Evolutionary conservation across 2,888 invertebrate genomes (phyloP).

Genomic region (Cephus nigrinus): DNA sequence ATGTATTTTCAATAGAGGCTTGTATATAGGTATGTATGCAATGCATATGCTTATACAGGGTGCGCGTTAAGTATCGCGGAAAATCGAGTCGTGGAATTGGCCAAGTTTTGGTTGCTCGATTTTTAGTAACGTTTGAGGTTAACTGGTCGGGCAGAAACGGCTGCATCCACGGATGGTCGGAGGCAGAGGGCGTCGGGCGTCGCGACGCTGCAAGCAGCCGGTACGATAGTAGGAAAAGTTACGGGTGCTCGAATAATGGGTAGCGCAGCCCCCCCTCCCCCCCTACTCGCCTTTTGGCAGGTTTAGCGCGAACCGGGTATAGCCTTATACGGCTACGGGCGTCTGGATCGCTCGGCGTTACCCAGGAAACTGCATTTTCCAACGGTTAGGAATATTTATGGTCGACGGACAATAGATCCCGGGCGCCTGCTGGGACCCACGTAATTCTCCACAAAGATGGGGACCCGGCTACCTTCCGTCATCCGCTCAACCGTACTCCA

Average conservation of each 20-base stretch:
- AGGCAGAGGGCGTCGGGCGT: not conserved
- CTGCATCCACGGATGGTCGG: not conserved
- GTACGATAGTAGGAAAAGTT: constrained; percentile 19
- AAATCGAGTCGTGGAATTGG: not conserved
- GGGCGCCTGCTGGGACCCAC: constrained; percentile 1
- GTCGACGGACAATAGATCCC: constrained; percentile 49
- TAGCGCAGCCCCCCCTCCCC: not conserved
- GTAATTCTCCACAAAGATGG: constrained; percentile 5
- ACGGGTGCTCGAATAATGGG: constrained; percentile 20
- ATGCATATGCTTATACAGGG: not conserved
- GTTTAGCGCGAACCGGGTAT: constrained; percentile 20
- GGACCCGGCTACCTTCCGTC: constrained; percentile 1
- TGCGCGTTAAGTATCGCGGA: not conserved
- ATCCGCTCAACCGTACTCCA: not conserved
- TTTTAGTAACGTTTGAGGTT: not conserved
- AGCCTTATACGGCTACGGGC: constrained; percentile 21
- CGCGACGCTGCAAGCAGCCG: not conserved
- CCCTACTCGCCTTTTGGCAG: not conserved
- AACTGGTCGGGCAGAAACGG: not conserved
- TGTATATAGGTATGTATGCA: constrained; percentile 5
- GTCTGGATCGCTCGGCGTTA: constrained; percentile 31
- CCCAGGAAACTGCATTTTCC: constrained; percentile 54
- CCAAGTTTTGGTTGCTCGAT: not conserved
- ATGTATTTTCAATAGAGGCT: not conserved
- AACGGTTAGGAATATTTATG: constrained; percentile 58